These are phyloP conservation scores for Prunella strophiata DNA, from an alignment of 2,797 vertebrate species.

Conservation along the genomic window DNA sequence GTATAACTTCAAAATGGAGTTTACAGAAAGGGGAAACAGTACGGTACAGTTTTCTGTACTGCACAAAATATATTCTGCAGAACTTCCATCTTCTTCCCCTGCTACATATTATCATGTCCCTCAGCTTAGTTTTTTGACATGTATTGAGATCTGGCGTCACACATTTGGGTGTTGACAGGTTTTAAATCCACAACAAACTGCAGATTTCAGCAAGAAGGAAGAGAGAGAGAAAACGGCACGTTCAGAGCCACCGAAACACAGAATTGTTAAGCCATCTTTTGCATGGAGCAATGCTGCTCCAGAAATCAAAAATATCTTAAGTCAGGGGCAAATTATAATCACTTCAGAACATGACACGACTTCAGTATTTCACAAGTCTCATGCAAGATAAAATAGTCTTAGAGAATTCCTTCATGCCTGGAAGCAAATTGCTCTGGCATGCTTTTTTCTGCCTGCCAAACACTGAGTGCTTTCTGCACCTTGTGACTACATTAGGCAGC, in stretches of 20 bases:
- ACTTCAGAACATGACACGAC: not conserved
- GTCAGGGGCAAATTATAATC: not conserved
- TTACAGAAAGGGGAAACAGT: not conserved
- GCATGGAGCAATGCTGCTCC: not conserved
- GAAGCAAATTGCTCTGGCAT: not conserved
- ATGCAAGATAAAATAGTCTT: not conserved
- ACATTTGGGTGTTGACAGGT: conserved; percentile 51
- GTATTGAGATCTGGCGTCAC: conserved; percentile 45
- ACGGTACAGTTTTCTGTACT: not conserved
- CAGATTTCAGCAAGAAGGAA: conserved; percentile 3
- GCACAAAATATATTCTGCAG: not conserved
- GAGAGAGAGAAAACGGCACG: not conserved
- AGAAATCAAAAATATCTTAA: not conserved
- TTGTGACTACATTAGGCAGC: not conserved
- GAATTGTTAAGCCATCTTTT: not conserved
- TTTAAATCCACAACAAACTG: conserved; percentile 40
- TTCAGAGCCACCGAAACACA: not conserved
- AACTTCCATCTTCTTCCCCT: not conserved
- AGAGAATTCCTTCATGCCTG: not conserved
- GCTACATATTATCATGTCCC: not conserved
- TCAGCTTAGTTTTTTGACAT: conserved; percentile 42
- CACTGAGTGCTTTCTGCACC: not conserved
- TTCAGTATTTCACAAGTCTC: conserved; percentile 6
- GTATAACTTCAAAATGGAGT: conserved; percentile 41
- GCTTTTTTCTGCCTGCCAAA: not conserved